Percentiles rank a stretch among this genome's conserved stretches.
Evolutionary conservation across 1,140 invertebrate genomes (phyloP).

Genomic region (Macrotrachela quadricornifera): DNA sequence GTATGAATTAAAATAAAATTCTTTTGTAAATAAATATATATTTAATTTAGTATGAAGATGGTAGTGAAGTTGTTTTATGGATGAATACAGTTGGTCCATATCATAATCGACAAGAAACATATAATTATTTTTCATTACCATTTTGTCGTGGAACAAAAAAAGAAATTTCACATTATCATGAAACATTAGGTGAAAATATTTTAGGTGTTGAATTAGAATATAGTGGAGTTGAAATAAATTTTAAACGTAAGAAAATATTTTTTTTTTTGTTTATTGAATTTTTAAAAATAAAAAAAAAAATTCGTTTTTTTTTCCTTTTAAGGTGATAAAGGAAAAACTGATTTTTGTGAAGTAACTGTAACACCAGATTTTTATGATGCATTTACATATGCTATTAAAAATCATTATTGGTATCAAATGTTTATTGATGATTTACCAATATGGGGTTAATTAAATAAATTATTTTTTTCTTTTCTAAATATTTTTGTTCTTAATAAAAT

Average conservation of each 20-base stretch:
- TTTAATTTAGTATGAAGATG: slow-evolving; percentile 46
- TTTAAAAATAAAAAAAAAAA: too few species aligned
- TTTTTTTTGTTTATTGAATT: too few species aligned
- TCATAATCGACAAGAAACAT: slow-evolving; percentile 95
- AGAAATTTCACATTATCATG: slow-evolving; percentile 86
- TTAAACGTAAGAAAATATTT: slow-evolving; percentile 31
- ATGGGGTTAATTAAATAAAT: slow-evolving; percentile 57
- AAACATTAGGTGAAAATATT: slow-evolving; percentile 86
- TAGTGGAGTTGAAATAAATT: slow-evolving; percentile 83
- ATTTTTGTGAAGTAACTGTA: slow-evolving; percentile 61
- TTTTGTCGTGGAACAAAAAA: slow-evolving; percentile 83
- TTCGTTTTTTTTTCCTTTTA: slow-evolving; percentile 13
- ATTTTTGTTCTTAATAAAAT: too few species aligned
- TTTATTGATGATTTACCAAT: slow-evolving; percentile 95
- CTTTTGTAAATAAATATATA: too few species aligned
- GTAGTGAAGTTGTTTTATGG: slow-evolving; percentile 96
- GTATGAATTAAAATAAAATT: too few species aligned
- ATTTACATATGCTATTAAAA: slow-evolving; percentile 89
- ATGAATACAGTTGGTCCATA: slow-evolving; percentile 99
- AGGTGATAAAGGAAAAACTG: slow-evolving; percentile 51
- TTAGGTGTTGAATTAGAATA: slow-evolving; percentile 92
- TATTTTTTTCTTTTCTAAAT: too few species aligned
- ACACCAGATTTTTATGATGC: slow-evolving; percentile 65
- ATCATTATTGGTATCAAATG: slow-evolving; percentile 99
- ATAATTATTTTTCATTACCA: slow-evolving; percentile 86